Evolutionary conservation across 2,888 invertebrate species (phyloP).

Genomic region (Tethea ocularis): DNA sequence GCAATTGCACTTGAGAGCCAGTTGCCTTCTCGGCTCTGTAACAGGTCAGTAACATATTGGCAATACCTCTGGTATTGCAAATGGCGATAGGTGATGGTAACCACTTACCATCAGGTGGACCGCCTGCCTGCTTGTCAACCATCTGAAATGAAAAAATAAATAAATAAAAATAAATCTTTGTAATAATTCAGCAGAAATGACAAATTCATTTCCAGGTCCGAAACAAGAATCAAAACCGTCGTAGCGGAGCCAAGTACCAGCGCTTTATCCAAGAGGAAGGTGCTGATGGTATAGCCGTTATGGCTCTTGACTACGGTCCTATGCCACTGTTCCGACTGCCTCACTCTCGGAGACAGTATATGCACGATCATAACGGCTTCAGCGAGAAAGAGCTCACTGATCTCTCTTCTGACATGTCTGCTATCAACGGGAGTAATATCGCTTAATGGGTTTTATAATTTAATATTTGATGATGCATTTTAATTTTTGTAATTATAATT

Average conservation of each 20-base stretch:
- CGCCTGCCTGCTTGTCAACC: too few relatives aligned
- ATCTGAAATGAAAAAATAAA: too few relatives aligned
- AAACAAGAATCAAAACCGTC: constrained; percentile 8
- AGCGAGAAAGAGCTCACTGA: constrained; percentile 16
- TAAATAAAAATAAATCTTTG: too few relatives aligned
- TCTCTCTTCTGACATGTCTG: neutral
- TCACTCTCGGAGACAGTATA: constrained; percentile 56
- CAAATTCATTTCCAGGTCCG: constrained; percentile 11
- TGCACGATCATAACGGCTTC: constrained; percentile 30
- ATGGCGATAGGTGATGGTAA: too few relatives aligned
- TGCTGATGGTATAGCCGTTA: constrained; percentile 44
- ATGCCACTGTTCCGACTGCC: constrained; percentile 59
- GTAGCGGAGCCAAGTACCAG: constrained; percentile 30
- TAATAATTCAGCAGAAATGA: too few relatives aligned
- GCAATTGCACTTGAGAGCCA: too few relatives aligned
- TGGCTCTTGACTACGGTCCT: constrained; percentile 50
- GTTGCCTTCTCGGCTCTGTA: too few relatives aligned
- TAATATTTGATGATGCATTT: neutral
- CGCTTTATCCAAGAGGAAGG: constrained; percentile 51
- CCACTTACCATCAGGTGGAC: too few relatives aligned
- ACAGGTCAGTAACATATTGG: too few relatives aligned
- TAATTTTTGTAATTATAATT: too few relatives aligned
- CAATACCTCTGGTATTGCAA: too few relatives aligned
- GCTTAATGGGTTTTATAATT: neutral
- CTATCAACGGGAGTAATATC: too few relatives aligned